Evolutionary conservation across 2,797 vertebrate genomes (phyloP), one percentile per base, ranked within the genome.

Genomic region (Oreonectes daqikongensis): DNA sequence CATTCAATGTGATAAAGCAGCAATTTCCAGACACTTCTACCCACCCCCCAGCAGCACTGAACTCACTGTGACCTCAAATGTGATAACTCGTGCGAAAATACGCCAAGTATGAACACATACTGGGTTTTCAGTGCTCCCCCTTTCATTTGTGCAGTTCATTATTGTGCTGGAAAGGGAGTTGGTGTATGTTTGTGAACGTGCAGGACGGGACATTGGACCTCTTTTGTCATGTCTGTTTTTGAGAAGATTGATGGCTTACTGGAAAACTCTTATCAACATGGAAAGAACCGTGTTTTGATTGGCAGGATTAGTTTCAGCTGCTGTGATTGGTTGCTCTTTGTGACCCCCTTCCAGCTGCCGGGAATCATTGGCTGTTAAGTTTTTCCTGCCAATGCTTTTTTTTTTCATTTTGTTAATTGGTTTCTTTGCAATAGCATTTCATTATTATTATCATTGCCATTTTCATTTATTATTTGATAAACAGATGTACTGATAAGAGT

Each of bases 21-120:
- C 14, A 17, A 10, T 52, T 52, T 73, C 60, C 46, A 50, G 48
- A 20, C 48, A n/a, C 17, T 1, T 5, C 9, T 3, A 50, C 18
- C 17, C 44, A 42, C 38, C 22, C 2, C 17, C 22, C 28, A 75
- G n/a, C 38, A 59, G 20, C 52, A 22, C 0, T 75, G 52, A 59
- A 75, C 64, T 75, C 73, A 75, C 22, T 4, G 12, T 69, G 57
- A 77, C 53, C 55, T 59, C 35, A 22, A 5, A 74, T 48, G 26
- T 57, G 40, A 59, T 24, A 59, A 66, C 53, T 59, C 11, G 4
- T 69, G 65, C 1, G 42, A 61, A 77, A 68, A 66, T 69, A 77
- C n/a, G 32, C n/a, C 14, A 68, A 48, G 28, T 48, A 63, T 69
- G 46, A 52, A 68, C 38, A 68, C 35, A 59, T 59, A 38, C 52